Base-by-base conservation (phyloP, 2,797 vertebrate genomes). In the Coregonus suidteri region DNA sequence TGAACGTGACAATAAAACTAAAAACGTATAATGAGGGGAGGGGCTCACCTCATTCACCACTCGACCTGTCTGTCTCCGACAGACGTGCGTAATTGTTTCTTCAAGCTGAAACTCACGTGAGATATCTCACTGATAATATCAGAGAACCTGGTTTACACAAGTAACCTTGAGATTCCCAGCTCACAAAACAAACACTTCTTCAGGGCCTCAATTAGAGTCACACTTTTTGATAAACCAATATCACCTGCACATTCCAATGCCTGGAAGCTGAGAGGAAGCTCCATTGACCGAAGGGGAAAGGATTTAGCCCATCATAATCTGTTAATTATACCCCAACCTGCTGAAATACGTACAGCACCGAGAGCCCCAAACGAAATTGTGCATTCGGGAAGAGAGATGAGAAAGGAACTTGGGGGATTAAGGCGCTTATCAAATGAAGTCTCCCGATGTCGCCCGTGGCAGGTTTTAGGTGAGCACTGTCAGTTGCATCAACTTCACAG, bases 381-480 rank as follows among this genome's bases (percentile, higher is more conserved):
- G 73, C 87, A 84, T 91, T 92, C 77, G 72, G 76, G 77, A 78
- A 83, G 77, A 86, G 82, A 88, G 7, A 47, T 0, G 83, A 75
- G 80, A 83, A 80, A 85, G 74, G 77, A 87, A 86, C 75, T 81
- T 59, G 25, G 81, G 81, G 88, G 90, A 47, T 93, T 83, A 90
- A 84, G 73, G 81, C 84, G 66, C 85, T 92, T 86, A 90, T 91
- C 92, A 88, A 89, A 91, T 90, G 80, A 89, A 89, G 86, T 84
- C 85, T 83, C 85, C 66, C 54, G 81, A 87, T 80, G 71, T 83
- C 6, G 74, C 84, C 81, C 75, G 35, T 76, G 79, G 85, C 87
- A 81, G 83, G 53, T 76, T 88, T 80, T 74, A 59, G 82, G 80
- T 51, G 77, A 87, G 76, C 51, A 76, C 76, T 76, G 76, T 80